Percentiles rank a stretch among this genome's conserved stretches.
Evolutionary conservation across 2,113 vertebrate species (phyloP).

Genomic region (Lophura nycthemera): DNA sequence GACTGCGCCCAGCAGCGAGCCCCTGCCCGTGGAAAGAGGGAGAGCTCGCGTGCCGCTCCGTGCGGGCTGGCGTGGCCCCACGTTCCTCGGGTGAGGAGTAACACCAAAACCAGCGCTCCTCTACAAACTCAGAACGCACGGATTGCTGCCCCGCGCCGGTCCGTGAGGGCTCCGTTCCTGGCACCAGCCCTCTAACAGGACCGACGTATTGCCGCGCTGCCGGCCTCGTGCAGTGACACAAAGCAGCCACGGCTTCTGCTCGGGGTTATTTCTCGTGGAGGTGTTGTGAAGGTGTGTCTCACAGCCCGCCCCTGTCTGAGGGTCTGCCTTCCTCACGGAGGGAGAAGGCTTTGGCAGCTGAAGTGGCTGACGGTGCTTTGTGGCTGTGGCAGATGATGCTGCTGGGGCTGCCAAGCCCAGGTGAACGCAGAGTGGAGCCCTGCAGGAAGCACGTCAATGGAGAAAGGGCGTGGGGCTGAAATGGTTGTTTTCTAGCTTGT

Average conservation of each 20-base stretch:
- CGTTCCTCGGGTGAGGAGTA: fast-evolving
- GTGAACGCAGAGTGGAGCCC: neutral
- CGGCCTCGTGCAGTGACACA: neutral
- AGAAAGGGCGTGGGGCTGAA: neutral
- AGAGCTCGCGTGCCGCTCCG: neutral
- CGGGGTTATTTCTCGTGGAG: neutral
- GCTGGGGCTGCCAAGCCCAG: neutral
- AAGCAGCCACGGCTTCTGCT: neutral
- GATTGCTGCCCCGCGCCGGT: neutral
- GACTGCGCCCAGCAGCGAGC: neutral
- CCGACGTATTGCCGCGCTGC: fast-evolving
- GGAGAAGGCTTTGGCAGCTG: neutral
- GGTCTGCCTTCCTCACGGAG: neutral
- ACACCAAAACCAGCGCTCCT: fast-evolving
- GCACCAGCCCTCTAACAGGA: fast-evolving
- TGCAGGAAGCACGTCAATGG: neutral
- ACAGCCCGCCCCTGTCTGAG: fast-evolving
- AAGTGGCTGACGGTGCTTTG: neutral
- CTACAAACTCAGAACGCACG: fast-evolving
- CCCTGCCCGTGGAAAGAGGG: fast-evolving
- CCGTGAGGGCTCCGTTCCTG: no score
- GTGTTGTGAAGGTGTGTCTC: neutral
- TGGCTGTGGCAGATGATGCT: neutral
- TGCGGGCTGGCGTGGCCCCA: fast-evolving
- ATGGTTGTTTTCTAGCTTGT: neutral